Base-by-base conservation (phyloP, 2,113 vertebrate species). In the Macheiramphus alcinus region DNA sequence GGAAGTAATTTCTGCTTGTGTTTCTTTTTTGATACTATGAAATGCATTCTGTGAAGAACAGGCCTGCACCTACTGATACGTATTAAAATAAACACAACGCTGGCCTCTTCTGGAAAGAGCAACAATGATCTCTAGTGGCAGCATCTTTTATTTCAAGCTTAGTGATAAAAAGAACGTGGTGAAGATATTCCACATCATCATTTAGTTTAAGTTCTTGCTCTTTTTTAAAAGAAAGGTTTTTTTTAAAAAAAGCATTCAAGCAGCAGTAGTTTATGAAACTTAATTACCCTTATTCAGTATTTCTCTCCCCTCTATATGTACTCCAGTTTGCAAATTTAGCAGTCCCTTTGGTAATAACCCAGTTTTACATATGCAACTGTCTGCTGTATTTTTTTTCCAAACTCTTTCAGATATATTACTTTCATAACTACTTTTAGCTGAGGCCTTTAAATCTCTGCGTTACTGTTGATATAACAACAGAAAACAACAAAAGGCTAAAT, bases 51-150 rank as follows among this genome's bases (percentile, higher is more conserved):
- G 7, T 50, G 31, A 88, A 91, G 47, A 90, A 10, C 23, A 78
- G 62, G 13, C 83, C 43, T 63, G 32, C 20, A 88, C 5, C 23
- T 70, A 25, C 10, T 16, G 13, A 22, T 48, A 43, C 0, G 3
- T 70, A 48, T 18, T 55, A 72, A 66, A 75, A 26, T 4, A 16
- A 86, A 38, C 8, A 13, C 31, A 26, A 40, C 8, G 34, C 23
- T 79, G 32, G 10, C 5, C 9, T 52, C 21, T 83, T 74, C 74
- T 95, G 40, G n/a, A 42, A 98, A 98, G 98, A 86, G 74, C 98
- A 98, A 97, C 87, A 82, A 26, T 95, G 98, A 94, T 88, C 98
- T 97, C 98, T 98, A 98, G 97, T 98, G 98, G 96, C 38, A 79
- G 43, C 3, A 80, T 70, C 11, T 87, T 92, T 94, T 89, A 98